Evolutionary conservation across 2,797 vertebrate genomes (phyloP).

Genomic region (Rhabdophis nuchalis): DNA sequence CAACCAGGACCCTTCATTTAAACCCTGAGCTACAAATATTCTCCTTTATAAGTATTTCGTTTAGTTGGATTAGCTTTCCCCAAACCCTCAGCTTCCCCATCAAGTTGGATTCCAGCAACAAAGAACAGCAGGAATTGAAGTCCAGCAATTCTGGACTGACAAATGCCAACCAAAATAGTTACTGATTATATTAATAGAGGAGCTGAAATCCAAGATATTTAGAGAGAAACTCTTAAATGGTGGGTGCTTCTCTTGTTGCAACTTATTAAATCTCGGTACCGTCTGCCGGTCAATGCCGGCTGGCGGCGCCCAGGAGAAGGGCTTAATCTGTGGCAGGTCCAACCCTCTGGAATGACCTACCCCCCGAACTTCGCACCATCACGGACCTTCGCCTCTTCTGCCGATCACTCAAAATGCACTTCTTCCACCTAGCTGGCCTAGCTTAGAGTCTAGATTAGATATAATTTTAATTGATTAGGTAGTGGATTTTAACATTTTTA

Average conservation of each 20-base stretch:
- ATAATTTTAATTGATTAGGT: too few species aligned
- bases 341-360: too few species aligned
- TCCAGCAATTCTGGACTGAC: background rate
- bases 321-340: too few species aligned
- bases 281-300: too few species aligned
- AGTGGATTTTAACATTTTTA: too few species aligned
- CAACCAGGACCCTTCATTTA: background rate
- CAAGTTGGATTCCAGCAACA: background rate
- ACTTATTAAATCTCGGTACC: background rate
- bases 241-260: background rate
- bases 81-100: background rate
- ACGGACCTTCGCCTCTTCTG: too few species aligned
- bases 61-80: background rate
- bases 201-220: background rate
- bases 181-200: background rate
- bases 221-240: background rate
- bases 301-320: too few species aligned
- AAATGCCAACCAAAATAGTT: background rate
- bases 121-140: background rate
- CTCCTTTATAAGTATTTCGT: background rate
- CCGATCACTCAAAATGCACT: too few species aligned
- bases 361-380: too few species aligned
- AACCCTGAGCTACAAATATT: background rate
- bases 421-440: too few species aligned
- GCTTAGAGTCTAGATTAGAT: too few species aligned